A percentile compares a stretch with the other conserved stretches of the same genome.
Conservation (phyloP, 2,888 invertebrate species). For the Sisyra nigra region DNA sequence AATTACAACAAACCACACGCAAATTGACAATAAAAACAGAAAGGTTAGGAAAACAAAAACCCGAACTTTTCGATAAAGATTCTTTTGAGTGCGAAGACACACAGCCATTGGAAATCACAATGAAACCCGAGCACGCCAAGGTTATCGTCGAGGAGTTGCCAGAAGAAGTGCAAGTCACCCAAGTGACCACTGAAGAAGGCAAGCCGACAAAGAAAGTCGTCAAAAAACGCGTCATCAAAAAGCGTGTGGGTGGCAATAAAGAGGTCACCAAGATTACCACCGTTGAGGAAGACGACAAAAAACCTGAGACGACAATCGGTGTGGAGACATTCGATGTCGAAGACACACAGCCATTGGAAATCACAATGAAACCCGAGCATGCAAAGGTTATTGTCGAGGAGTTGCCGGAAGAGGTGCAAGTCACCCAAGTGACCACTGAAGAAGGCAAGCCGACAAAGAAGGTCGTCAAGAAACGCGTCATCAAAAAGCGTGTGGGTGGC, state of each 20-base stretch:
- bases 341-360: constrained; percentile 9
- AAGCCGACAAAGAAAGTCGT: constrained; percentile 16
- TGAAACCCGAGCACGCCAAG: constrained; percentile 11
- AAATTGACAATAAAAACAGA: no score
- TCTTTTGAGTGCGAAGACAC: no score
- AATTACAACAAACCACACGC: no score
- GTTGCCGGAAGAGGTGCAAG: constrained; percentile 15
- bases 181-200: constrained; percentile 20
- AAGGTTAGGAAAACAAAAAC: no score
- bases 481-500: constrained; percentile 21
- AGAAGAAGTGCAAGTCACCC: constrained; percentile 18
- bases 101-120: no score
- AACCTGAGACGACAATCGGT: constrained; percentile 17
- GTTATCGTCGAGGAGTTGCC: constrained; percentile 15
- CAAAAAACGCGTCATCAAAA: constrained; percentile 16
- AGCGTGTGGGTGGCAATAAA: constrained; percentile 13
- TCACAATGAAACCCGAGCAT: constrained; percentile 11
- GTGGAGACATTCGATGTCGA: constrained; percentile 11
- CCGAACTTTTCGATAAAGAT: no score
- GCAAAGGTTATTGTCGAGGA: constrained; percentile 10
- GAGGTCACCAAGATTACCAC: constrained; percentile 23
- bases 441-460: constrained; percentile 24
- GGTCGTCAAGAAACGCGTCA: constrained; percentile 16
- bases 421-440: constrained; percentile 19
- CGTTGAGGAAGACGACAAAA: constrained; percentile 25